These are phyloP conservation scores for Celastrina argiolus DNA, from an alignment of 2,888 invertebrate species.

Conservation along the genomic window DNA sequence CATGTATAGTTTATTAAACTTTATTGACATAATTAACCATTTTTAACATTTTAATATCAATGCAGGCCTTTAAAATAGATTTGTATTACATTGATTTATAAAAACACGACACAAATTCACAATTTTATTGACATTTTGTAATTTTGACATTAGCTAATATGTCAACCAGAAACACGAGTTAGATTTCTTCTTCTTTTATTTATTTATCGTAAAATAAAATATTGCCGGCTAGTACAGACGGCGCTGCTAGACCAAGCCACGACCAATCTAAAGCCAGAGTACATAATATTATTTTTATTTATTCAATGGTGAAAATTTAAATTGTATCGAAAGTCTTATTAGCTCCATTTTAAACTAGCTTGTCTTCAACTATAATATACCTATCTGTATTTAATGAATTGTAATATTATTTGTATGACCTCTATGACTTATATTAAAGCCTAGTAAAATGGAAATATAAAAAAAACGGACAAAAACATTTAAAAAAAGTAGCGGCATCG, in stretches of 20 bases:
- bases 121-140: not conserved
- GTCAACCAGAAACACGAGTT: constrained; percentile 1
- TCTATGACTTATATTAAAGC: too few relatives aligned
- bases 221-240: not conserved
- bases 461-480: too few relatives aligned
- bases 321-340: too few relatives aligned
- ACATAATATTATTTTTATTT: too few relatives aligned
- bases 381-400: too few relatives aligned
- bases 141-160: not conserved
- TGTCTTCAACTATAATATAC: too few relatives aligned
- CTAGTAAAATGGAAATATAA: not conserved
- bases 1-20: not conserved
- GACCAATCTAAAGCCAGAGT: too few relatives aligned
- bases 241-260: too few relatives aligned
- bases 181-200: not conserved
- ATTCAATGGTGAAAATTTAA: too few relatives aligned
- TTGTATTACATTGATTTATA: not conserved
- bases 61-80: not conserved
- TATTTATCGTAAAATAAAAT: not conserved
- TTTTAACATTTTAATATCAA: not conserved
- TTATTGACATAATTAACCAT: not conserved
- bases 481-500: not conserved
- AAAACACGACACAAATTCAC: not conserved
- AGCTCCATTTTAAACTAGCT: not conserved
- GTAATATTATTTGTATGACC: too few relatives aligned